These are phyloP conservation scores for Augochlora pura DNA, from an alignment of 1,140 invertebrate species.

Conservation along the genomic window DNA sequence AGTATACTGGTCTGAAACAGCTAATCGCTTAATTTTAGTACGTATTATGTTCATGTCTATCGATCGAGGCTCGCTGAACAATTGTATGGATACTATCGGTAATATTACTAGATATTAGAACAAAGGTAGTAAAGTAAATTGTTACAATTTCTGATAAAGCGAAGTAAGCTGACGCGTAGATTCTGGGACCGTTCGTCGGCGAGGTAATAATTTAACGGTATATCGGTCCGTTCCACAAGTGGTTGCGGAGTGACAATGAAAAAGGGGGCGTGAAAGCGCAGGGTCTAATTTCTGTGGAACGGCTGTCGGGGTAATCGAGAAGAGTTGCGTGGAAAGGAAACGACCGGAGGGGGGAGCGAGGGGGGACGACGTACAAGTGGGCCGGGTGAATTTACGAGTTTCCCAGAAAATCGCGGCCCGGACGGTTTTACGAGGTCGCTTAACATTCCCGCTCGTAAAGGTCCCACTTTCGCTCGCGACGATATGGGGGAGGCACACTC, in stretches of 20 bases:
- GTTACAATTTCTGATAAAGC: too few species aligned
- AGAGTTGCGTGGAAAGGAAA: background rate
- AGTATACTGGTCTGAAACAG: too few species aligned
- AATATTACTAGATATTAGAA: too few species aligned
- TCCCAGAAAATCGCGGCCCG: slow-evolving; percentile 62
- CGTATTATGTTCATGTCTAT: too few species aligned
- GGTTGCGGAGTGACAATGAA: background rate
- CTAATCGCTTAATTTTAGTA: too few species aligned
- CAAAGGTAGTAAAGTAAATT: too few species aligned
- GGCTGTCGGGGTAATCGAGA: background rate
- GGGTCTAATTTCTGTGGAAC: background rate
- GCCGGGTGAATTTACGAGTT: slow-evolving; percentile 62
- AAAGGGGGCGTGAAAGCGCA: background rate
- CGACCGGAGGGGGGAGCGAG: background rate
- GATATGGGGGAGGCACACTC: slow-evolving; percentile 8
- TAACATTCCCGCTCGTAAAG: slow-evolving; percentile 65
- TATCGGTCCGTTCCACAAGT: background rate
- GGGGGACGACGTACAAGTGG: slow-evolving; percentile 55
- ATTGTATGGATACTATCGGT: too few species aligned
- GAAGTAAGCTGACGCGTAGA: too few species aligned
- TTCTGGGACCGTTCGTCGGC: background rate
- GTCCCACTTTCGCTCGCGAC: slow-evolving; percentile 29
- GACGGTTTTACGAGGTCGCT: slow-evolving; percentile 65
- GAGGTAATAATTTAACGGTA: background rate
- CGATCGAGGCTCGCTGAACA: too few species aligned